phyloP scores from a whole-genome alignment of 2,797 vertebrate species.

The Crenichthys baileyi region DNA sequence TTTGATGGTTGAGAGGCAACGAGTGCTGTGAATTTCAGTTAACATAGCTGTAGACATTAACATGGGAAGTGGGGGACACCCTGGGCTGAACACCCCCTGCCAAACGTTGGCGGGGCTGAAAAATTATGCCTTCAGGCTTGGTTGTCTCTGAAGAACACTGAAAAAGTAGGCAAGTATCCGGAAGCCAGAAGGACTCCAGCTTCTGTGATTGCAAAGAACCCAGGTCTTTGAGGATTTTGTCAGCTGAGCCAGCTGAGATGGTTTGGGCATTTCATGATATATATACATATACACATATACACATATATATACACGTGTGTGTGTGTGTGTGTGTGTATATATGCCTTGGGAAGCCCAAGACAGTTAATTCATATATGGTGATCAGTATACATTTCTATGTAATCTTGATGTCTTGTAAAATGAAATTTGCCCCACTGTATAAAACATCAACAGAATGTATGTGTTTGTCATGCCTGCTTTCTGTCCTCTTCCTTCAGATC shows the following conservation, averaged over 20 bases:
- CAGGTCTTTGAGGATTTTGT: neutral
- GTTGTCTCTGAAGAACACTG: neutral
- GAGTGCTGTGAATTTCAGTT: neutral
- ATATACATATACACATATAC: no score
- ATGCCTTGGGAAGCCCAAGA: neutral
- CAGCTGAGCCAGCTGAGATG: neutral
- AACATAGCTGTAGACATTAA: neutral
- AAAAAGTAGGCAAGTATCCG: neutral
- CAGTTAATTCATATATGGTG: slow-evolving; percentile 1
- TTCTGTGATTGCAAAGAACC: neutral
- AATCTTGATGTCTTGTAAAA: slow-evolving; percentile 17
- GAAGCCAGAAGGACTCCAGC: neutral
- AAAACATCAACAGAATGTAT: slow-evolving; percentile 29
- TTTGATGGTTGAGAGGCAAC: neutral
- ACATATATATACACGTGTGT: no score
- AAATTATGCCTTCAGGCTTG: neutral
- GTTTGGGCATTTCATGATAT: slow-evolving; percentile 1
- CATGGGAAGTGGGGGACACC: neutral
- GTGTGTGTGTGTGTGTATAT: no score
- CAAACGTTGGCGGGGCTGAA: neutral
- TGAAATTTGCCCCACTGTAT: slow-evolving; percentile 12
- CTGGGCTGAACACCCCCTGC: neutral
- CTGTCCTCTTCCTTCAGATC: slow-evolving; percentile 81
- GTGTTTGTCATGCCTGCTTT: slow-evolving; percentile 44
- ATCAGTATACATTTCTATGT: slow-evolving; percentile 25